Conservation (phyloP, 1,140 invertebrate species). For the Akabosia matsudoensis region DNA sequence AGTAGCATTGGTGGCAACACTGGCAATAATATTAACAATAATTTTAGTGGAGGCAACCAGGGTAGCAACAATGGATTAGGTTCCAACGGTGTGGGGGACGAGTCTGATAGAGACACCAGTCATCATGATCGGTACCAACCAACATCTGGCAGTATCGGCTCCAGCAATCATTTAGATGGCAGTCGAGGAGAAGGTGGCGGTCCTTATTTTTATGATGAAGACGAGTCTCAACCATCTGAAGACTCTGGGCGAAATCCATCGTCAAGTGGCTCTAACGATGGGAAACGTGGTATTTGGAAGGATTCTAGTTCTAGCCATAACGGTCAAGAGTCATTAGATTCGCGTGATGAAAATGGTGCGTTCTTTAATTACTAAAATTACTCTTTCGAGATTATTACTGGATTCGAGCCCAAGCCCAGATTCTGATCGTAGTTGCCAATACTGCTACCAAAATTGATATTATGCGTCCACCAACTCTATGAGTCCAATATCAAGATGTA, state of each 20-base stretch:
- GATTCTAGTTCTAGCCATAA: slow-evolving; percentile 34
- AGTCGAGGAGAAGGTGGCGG: slow-evolving; percentile 37
- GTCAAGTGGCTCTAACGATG: slow-evolving; percentile 34
- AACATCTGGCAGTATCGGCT: slow-evolving; percentile 29
- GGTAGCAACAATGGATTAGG: background rate
- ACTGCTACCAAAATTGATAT: too few species aligned
- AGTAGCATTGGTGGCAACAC: background rate
- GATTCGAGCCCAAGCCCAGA: too few species aligned
- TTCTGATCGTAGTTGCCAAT: too few species aligned
- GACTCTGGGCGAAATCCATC: slow-evolving; percentile 34
- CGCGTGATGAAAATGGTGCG: slow-evolving; percentile 44
- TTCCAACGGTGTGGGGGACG: slow-evolving; percentile 17
- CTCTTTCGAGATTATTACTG: too few species aligned
- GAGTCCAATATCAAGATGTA: too few species aligned
- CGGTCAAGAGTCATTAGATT: slow-evolving; percentile 37
- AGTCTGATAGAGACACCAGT: slow-evolving; percentile 26
- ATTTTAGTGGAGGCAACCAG: slow-evolving; percentile 11
- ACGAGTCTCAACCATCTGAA: slow-evolving; percentile 38
- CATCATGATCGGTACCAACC: slow-evolving; percentile 35
- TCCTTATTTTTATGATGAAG: slow-evolving; percentile 42
- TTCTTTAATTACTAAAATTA: too few species aligned
- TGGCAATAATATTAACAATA: background rate
- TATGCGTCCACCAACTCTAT: too few species aligned
- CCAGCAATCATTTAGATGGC: slow-evolving; percentile 42
- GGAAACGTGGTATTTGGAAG: slow-evolving; percentile 44